Conservation (phyloP, 92 coral and sea anemone genomes). For the Umimayanthus kanabou region DNA sequence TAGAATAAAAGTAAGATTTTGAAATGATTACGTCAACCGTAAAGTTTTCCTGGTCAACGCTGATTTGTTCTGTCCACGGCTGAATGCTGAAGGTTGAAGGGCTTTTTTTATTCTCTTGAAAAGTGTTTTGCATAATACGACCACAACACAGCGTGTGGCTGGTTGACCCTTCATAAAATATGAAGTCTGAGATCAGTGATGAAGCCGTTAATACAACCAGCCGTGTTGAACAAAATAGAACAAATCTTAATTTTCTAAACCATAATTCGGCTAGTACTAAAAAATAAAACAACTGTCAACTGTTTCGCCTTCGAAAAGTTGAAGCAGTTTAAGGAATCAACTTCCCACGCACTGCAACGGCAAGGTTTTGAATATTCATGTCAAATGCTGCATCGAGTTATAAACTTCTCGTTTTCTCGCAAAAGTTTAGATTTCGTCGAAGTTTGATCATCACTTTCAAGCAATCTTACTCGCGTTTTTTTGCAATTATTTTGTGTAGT, state of each 20-base stretch:
- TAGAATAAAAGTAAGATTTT: not conserved
- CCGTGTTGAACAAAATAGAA: not conserved
- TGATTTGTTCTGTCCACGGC: not conserved
- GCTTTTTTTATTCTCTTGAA: conserved; percentile 64
- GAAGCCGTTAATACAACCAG: not conserved
- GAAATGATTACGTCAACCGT: conserved; percentile 1
- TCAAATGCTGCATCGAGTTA: not conserved
- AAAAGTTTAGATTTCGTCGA: not conserved
- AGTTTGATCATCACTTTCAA: not conserved
- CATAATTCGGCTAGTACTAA: not conserved
- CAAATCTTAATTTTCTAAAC: not conserved
- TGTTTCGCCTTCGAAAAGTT: not conserved
- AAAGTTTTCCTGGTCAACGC: not conserved
- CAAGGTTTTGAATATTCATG: conserved; percentile 38
- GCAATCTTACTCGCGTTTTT: conserved; percentile 7
- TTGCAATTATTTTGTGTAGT: not conserved
- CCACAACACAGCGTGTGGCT: conserved; percentile 50
- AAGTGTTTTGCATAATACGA: conserved; percentile 83
- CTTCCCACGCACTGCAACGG: conserved; percentile 39
- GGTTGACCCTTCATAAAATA: not conserved
- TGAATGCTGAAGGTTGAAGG: not conserved
- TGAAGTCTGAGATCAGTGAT: conserved; percentile 10
- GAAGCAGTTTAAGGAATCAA: not conserved
- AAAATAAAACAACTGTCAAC: not conserved
- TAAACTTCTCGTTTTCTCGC: not conserved